Conservation (phyloP, 1,140 invertebrate genomes). For the Cardiocondyla obscurior region DNA sequence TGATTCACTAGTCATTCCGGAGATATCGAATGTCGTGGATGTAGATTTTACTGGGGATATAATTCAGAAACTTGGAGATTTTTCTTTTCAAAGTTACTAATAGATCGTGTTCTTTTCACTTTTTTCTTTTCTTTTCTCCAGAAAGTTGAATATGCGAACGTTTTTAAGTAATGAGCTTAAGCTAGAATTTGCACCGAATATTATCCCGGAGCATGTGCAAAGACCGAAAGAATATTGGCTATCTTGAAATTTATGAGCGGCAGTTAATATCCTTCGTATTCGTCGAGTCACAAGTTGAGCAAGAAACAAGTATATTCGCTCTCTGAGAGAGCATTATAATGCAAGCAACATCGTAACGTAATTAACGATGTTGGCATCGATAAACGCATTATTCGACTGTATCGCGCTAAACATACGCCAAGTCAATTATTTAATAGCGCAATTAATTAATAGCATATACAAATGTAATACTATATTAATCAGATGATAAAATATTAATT, state of each 20-base stretch:
- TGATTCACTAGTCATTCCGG: not conserved
- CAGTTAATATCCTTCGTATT: conserved; percentile 5
- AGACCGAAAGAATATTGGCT: not conserved
- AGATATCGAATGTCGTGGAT: not conserved
- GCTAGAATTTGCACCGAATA: not conserved
- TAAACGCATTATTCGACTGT: not conserved
- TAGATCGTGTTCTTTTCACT: not conserved
- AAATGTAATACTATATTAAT: conserved; percentile 8
- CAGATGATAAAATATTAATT: not conserved
- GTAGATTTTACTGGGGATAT: not conserved
- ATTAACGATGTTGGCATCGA: conserved; percentile 22
- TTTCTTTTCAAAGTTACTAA: not conserved
- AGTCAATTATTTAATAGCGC: conserved; percentile 7
- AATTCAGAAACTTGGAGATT: conserved; percentile 6
- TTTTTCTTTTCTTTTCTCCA: not conserved
- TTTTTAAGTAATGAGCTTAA: not conserved
- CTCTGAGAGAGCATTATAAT: not conserved
- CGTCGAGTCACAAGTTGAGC: not conserved
- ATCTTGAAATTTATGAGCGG: conserved; percentile 3
- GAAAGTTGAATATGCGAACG: not conserved
- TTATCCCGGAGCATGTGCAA: not conserved
- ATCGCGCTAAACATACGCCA: not conserved
- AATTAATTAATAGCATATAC: not conserved
- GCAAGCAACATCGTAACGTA: conserved; percentile 13
- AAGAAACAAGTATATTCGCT: not conserved